These are phyloP conservation scores for Melanocharis versteri DNA, from an alignment of 2,113 vertebrate genomes.

Conservation along the genomic window DNA sequence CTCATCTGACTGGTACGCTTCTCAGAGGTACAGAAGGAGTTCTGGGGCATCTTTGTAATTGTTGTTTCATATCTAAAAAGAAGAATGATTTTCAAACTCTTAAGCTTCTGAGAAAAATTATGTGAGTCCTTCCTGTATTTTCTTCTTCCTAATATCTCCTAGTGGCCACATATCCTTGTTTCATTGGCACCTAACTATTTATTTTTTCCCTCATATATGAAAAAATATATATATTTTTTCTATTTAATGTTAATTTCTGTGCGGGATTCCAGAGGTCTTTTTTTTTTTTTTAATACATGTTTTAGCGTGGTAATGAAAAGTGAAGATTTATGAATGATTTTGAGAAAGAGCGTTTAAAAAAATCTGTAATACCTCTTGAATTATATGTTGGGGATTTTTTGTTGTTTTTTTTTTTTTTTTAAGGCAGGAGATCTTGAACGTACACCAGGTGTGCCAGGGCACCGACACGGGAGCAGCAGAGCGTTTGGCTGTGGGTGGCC, in stretches of 20 bases:
- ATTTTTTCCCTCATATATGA: background rate
- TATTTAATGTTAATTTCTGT: background rate
- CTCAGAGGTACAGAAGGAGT: background rate
- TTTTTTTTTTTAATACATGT: background rate
- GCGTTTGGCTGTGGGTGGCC: background rate
- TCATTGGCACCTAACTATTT: background rate
- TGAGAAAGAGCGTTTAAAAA: background rate
- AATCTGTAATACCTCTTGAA: background rate
- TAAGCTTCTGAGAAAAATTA: background rate
- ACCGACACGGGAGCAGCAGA: background rate
- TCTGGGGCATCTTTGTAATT: background rate
- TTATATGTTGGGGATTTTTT: background rate
- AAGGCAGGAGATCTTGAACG: background rate
- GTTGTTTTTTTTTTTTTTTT: background rate
- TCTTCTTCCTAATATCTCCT: background rate
- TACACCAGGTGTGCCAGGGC: background rate
- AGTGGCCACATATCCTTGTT: background rate
- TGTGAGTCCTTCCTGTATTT: background rate
- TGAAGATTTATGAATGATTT: background rate
- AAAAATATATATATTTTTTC: background rate
- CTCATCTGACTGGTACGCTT: background rate
- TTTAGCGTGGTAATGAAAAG: background rate
- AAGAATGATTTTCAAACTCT: background rate
- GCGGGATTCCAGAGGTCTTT: background rate
- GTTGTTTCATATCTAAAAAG: background rate